Evolutionary conservation across 2,888 invertebrate genomes (phyloP), one percentile per base, ranked within the genome.

Genomic region (Pegoplata infirma): DNA sequence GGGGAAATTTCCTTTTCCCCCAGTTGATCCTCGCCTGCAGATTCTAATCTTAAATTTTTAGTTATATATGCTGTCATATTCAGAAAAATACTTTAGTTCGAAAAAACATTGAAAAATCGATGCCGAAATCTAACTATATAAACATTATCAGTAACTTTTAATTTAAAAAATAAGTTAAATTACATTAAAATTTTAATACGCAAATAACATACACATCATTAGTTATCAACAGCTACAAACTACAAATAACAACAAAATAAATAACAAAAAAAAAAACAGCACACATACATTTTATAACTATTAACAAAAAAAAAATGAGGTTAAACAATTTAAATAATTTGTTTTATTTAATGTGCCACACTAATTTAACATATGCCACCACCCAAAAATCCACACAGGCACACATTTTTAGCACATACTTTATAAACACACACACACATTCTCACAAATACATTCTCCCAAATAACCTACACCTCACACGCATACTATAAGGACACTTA

Each of bases 311-410:
- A 67, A 68, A 55, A 75, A 44, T 66, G 16, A 23, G 63, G 68
- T 74, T 67, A 47, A 74, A 74, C 76, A 77, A 74, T 76, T 81
- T 66, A 77, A 77, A 77, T 80, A 76, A 80, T 78, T 80, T 77
- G 78, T 81, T 80, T 80, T 51, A 81, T 76, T 78, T 81, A 76
- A 78, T 78, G 80, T 69, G 74, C 71, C 74, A 74, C 78, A 81
- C 78, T 81, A 80, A 80, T 76, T 63, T 78, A 61, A 80, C 77
- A 80, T 51, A 73, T 77, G 72, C n/a, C 47, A 51, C 23, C 49
- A n/a, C n/a, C 25, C 10, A 21, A 23, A 23, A 12, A 49, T n/a
- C n/a, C 6, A 12, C 4, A 58, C 16, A 44, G 32, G 0, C 25
- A 16, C 14, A 21, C 17, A 25, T n/a, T n/a, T n/a, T n/a, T n/a